Evolutionary conservation across 2,888 invertebrate species (phyloP), one percentile per base, ranked within the genome.

Genomic region (Operophtera brumata): DNA sequence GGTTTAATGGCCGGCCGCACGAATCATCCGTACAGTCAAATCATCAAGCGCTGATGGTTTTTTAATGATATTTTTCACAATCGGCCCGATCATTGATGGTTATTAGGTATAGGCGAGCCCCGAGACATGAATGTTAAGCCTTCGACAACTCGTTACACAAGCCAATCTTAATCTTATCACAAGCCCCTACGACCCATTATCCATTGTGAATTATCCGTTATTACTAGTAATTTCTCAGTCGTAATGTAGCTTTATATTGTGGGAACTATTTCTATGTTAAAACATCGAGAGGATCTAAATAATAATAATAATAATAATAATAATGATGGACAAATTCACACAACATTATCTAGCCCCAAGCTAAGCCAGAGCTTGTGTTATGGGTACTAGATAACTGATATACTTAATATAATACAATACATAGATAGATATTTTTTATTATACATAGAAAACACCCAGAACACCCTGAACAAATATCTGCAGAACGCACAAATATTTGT

Each of bases 51-150:
- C 86, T 91, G 90, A 90, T 91, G 90, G 86, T 87, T 89, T 90
- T 91, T 91, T 91, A 91, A 91, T 90, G 91, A 90, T 90, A 90
- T 91, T 90, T 90, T 90, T 90, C 89, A 89, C 90, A 89, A 90
- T 89, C 87, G 87, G 80, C 62, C 75, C 83, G 86, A 89, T 89
- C 87, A 87, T 87, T 86, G 87, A 84, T 82, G 86, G 89, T 84
- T 90, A 86, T 88, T 90, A 87, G 86, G 83, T 85, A 83, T 84
- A 85, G 84, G 78, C 79, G 75, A 76, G 84, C 83, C 84, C 75
- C 81, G 70, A 85, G 84, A 82, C 81, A 81, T 78, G 78, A 72
- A 72, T 71, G 71, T 72, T 70, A 70, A 73, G 62, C 67, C 71
- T 73, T 70, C 67, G 70, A 76, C 76, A 75, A 52, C 64, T 67